These are phyloP conservation scores for Sciurus vulgaris DNA, from an alignment of 2,797 vertebrate species.

Conservation along the genomic window DNA sequence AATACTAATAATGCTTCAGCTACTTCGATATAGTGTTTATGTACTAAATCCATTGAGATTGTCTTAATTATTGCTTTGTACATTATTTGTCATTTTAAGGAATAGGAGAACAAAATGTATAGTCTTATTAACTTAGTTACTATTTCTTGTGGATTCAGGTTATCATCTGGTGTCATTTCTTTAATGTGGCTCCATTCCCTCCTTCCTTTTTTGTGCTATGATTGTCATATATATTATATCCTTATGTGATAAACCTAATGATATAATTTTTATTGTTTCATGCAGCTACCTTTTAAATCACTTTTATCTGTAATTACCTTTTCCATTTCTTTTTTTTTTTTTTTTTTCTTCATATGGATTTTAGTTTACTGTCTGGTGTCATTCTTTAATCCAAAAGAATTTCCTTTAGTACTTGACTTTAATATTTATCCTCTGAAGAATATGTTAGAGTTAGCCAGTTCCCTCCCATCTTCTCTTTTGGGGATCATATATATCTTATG, in stretches of 20 bases:
- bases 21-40: neutral
- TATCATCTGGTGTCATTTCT: neutral
- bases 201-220: slow-evolving; percentile 1
- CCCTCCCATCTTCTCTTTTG: neutral
- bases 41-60: neutral
- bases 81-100: neutral
- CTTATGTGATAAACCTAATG: slow-evolving; percentile 2
- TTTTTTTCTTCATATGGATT: slow-evolving; percentile 31
- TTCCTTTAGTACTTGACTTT: slow-evolving; percentile 40
- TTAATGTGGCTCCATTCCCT: slow-evolving; percentile 6
- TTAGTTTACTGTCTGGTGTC: neutral
- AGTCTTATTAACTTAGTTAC: slow-evolving; percentile 21
- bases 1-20: neutral
- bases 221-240: neutral
- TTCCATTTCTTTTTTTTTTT: neutral
- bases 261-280: slow-evolving; percentile 9
- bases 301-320: neutral
- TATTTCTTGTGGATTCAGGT: neutral
- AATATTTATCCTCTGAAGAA: neutral
- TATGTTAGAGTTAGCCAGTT: neutral
- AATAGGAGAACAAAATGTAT: neutral
- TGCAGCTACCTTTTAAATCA: neutral
- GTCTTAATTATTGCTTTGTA: slow-evolving; percentile 23
- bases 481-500: neutral
- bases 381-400: slow-evolving; percentile 35